Evolutionary conservation across 2,113 vertebrate species (phyloP).

Genomic region (Drymodes brunneopygia): DNA sequence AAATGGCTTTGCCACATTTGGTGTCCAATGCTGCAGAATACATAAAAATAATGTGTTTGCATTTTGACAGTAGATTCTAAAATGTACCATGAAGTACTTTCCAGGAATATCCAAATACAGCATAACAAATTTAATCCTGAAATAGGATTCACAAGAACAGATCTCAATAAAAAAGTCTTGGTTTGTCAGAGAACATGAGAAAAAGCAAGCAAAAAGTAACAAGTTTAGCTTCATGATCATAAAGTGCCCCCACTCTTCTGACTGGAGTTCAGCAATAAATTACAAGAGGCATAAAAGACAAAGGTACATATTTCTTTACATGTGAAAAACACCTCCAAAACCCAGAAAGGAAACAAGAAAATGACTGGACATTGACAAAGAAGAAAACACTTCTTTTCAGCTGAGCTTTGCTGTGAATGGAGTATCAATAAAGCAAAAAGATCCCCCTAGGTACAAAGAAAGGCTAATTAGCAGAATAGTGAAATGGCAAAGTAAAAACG

Average conservation of each 20-base stretch:
- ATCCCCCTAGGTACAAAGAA: background rate
- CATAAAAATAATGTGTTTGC: background rate
- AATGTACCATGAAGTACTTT: background rate
- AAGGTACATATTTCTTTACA: background rate
- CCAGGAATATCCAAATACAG: background rate
- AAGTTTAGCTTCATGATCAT: background rate
- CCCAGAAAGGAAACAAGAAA: background rate
- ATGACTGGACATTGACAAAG: background rate
- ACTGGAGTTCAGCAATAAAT: background rate
- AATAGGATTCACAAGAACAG: background rate
- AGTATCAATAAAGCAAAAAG: background rate
- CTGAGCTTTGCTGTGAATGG: background rate
- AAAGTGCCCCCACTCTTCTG: background rate
- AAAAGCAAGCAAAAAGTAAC: background rate
- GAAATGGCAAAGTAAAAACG: background rate
- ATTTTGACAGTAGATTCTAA: background rate
- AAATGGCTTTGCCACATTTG: background rate
- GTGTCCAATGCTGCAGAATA: background rate
- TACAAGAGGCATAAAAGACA: background rate
- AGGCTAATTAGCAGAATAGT: background rate
- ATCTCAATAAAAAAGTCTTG: background rate
- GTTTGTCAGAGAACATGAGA: background rate
- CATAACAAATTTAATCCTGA: background rate
- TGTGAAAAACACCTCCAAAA: background rate
- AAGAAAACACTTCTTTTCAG: background rate